Conservation (phyloP, 2,113 vertebrate species). For the Struthidea cinerea region DNA sequence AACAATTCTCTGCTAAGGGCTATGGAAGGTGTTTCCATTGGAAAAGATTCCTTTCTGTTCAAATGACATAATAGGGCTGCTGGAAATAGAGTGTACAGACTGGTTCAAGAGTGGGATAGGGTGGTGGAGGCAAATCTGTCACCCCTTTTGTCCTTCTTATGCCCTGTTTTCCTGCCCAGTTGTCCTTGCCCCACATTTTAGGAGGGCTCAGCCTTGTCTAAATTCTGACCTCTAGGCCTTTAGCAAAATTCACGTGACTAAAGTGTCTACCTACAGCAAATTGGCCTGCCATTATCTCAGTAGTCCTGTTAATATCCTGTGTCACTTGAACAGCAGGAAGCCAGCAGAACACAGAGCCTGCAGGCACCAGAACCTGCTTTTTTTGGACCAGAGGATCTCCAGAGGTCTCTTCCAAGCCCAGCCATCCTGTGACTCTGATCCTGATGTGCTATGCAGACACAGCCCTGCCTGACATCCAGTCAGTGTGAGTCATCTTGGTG, state of each 20-base stretch:
- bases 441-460: rapidly evolving
- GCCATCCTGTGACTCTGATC: neutral
- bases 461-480: neutral
- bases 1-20: neutral
- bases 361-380: neutral
- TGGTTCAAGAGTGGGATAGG: neutral
- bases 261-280: neutral
- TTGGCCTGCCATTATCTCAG: neutral
- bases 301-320: neutral
- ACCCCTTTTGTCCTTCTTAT: neutral
- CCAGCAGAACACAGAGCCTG: neutral
- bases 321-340: neutral
- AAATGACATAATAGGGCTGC: neutral
- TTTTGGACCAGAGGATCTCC: neutral
- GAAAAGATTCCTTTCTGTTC: neutral
- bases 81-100: neutral
- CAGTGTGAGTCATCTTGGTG: neutral
- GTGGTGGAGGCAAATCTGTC: neutral
- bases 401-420: neutral
- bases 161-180: neutral
- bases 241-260: neutral
- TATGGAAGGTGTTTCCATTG: neutral
- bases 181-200: neutral
- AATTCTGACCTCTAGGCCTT: neutral
- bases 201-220: neutral